phyloP scores from a whole-genome alignment of 2,113 vertebrate genomes.

The Myiozetetes cayanensis region DNA sequence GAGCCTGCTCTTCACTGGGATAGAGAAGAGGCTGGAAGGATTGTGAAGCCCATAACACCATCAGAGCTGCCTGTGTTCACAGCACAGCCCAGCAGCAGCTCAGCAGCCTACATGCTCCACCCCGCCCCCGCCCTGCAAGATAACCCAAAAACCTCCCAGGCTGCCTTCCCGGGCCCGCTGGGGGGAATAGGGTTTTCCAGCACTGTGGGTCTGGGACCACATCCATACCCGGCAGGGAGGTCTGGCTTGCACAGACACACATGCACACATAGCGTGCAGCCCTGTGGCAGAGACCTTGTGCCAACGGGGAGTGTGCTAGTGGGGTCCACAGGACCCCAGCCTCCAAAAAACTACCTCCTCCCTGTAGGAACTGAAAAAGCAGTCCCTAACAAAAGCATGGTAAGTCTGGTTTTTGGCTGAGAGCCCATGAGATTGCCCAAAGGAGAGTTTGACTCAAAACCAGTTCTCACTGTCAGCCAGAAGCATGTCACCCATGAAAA shows the following conservation, averaged over 20 bases:
- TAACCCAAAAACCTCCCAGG: not conserved
- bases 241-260: not conserved
- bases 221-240: not conserved
- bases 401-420: not conserved
- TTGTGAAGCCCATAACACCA: rapidly evolving
- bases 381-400: not conserved
- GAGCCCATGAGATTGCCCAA: not conserved
- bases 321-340: not conserved
- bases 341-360: not conserved
- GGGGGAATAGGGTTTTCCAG: not conserved
- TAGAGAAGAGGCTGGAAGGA: not conserved
- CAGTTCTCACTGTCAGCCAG: not conserved
- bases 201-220: rapidly evolving
- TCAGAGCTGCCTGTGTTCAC: not conserved
- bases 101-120: not conserved
- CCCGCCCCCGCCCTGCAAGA: rapidly evolving
- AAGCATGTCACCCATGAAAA: not conserved
- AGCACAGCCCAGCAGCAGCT: not conserved
- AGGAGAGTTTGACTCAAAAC: not conserved
- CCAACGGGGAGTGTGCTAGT: not conserved
- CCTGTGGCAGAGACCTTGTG: not conserved
- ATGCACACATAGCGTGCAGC: not conserved
- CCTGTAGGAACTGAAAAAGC: not conserved
- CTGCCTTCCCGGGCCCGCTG: not conserved
- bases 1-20: rapidly evolving